Percentiles rank a stretch among this genome's conserved stretches.
Evolutionary conservation across 2,113 vertebrate species (phyloP).

Genomic region (Desmodus rotundus): DNA sequence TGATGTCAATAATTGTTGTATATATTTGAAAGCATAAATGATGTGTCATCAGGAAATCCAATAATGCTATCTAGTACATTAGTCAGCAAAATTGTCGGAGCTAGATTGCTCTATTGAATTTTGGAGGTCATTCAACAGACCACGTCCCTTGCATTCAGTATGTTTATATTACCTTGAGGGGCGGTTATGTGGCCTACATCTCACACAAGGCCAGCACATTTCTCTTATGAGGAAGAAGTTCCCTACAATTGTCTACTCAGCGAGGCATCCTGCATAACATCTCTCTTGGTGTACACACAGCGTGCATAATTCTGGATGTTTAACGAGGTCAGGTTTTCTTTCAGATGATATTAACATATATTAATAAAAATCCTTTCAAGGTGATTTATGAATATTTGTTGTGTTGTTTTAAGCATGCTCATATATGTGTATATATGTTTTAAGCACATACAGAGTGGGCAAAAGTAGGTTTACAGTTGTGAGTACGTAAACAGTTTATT

Average conservation of each 20-base stretch:
- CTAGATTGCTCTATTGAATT: background rate
- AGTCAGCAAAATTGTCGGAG: background rate
- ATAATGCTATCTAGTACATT: background rate
- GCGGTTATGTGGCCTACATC: background rate
- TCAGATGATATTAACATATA: background rate
- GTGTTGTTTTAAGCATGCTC: background rate
- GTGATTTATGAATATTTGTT: background rate
- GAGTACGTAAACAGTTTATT: too few relatives aligned
- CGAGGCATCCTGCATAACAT: background rate
- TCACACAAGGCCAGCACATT: background rate
- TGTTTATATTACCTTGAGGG: background rate
- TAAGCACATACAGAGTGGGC: background rate
- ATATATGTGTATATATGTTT: background rate
- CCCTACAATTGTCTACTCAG: background rate
- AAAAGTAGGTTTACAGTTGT: background rate
- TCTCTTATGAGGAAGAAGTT: background rate
- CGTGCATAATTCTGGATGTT: background rate
- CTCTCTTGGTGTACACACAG: background rate
- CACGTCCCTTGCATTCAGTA: background rate
- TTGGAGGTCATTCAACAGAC: slow-evolving; percentile 18
- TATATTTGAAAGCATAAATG: background rate
- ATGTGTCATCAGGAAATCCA: background rate
- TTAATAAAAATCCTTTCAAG: background rate
- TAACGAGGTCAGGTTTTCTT: background rate
- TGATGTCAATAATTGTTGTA: slow-evolving; percentile 9